Percentiles rank a stretch among this genome's conserved stretches.
Evolutionary conservation across 2,888 invertebrate species (phyloP).

Genomic region (Hydroisotoma schaefferi): DNA sequence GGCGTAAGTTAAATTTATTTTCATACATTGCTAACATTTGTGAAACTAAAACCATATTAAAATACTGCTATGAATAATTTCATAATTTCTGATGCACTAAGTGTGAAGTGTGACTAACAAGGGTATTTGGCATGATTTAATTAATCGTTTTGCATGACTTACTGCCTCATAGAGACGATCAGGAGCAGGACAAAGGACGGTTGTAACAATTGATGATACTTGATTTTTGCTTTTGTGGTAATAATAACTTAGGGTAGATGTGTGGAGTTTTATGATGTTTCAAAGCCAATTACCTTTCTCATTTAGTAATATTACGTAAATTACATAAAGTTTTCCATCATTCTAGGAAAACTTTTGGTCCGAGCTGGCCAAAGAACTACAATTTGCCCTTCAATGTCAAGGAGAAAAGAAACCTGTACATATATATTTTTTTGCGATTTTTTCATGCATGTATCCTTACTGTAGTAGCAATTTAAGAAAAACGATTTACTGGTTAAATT

Average conservation of each 20-base stretch:
- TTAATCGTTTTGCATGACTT: neutral
- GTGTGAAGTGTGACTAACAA: neutral
- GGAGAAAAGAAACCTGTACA: conserved; percentile 49
- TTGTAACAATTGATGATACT: conserved; percentile 34
- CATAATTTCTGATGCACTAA: neutral
- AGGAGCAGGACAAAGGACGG: conserved; percentile 18
- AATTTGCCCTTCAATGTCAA: conserved; percentile 50
- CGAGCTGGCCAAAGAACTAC: conserved; percentile 49
- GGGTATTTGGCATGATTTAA: neutral
- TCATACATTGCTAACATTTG: neutral
- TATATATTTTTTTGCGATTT: neutral
- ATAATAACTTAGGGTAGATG: conserved; percentile 4
- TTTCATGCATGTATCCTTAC: neutral
- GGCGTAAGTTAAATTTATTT: conserved; percentile 49
- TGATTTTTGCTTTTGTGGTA: too few species aligned
- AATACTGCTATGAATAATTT: neutral
- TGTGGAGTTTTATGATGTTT: conserved; percentile 7
- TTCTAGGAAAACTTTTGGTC: conserved; percentile 33
- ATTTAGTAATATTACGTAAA: too few species aligned
- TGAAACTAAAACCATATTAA: neutral
- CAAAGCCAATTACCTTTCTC: too few species aligned
- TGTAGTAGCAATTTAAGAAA: too few species aligned
- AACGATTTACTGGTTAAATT: conserved; percentile 9
- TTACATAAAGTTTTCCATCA: too few species aligned
- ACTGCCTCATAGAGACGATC: neutral